These are phyloP conservation scores for Oegoconia quadripuncta DNA, from an alignment of 2,888 invertebrate species.

Conservation along the genomic window DNA sequence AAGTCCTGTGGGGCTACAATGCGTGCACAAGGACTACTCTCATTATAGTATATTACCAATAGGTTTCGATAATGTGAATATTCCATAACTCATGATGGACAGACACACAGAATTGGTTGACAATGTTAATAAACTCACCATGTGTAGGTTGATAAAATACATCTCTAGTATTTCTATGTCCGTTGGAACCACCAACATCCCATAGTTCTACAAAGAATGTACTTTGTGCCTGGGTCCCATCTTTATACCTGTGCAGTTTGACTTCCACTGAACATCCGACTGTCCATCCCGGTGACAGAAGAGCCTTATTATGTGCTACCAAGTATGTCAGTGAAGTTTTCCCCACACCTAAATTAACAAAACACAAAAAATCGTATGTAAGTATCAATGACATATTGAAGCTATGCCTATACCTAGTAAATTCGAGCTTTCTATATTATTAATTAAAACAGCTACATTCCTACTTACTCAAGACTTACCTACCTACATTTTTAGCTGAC, in stretches of 20 bases:
- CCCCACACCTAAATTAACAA: conserved; percentile 98
- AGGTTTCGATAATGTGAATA: too few relatives aligned
- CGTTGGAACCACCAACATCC: conserved; percentile 97
- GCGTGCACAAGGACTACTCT: too few relatives aligned
- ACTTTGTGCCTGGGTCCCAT: conserved; percentile 94
- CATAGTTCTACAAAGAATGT: conserved; percentile 97
- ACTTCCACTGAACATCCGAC: conserved; percentile 98
- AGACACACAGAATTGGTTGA: neutral
- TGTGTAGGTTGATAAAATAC: conserved; percentile 97
- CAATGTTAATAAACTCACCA: conserved; percentile 81
- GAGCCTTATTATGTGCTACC: conserved; percentile 91
- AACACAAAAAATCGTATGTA: too few relatives aligned
- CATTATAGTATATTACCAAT: too few relatives aligned
- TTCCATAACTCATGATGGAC: too few relatives aligned
- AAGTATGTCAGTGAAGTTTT: conserved; percentile 97
- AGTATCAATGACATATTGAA: too few relatives aligned
- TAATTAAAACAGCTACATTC: too few relatives aligned
- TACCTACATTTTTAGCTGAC: neutral
- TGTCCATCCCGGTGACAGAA: conserved; percentile 95
- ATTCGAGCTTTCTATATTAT: too few relatives aligned
- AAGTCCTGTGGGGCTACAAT: too few relatives aligned
- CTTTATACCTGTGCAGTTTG: conserved; percentile 95
- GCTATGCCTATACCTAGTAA: too few relatives aligned
- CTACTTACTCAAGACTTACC: too few relatives aligned
- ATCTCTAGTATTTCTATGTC: conserved; percentile 94